These are phyloP conservation scores for Epizoanthus illoricatus DNA, from an alignment of 92 coral and sea anemone species.

Conservation along the genomic window DNA sequence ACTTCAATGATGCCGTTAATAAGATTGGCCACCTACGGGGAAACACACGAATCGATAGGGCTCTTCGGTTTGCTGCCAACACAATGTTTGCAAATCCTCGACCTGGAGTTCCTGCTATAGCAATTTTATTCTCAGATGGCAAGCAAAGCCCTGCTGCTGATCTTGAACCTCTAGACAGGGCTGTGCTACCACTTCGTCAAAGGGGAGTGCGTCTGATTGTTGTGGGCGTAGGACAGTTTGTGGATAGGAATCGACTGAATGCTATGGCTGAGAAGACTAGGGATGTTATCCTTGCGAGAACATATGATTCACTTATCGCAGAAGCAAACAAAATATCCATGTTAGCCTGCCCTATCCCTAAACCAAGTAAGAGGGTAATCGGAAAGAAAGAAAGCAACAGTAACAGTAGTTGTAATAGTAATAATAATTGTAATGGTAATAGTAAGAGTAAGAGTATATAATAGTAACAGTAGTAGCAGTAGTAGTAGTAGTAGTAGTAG, in stretches of 20 bases:
- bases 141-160: conserved; percentile 66
- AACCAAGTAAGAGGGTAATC: conserved; percentile 31
- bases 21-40: conserved; percentile 63
- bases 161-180: conserved; percentile 62
- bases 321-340: conserved; percentile 65
- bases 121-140: conserved; percentile 83
- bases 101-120: conserved; percentile 66
- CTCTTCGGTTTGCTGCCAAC: conserved; percentile 73
- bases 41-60: conserved; percentile 74
- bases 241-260: conserved; percentile 51
- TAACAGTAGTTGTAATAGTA: not conserved
- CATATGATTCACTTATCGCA: conserved; percentile 61
- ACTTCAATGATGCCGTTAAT: conserved; percentile 68
- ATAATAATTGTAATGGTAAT: too few relatives aligned
- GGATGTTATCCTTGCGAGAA: conserved; percentile 66
- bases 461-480: not conserved
- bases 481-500: not conserved
- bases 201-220: conserved; percentile 83
- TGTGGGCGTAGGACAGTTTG: conserved; percentile 75
- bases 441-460: not conserved
- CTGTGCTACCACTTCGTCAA: conserved; percentile 69
- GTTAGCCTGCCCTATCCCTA: conserved; percentile 65
- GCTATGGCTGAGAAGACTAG: conserved; percentile 54
- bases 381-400: not conserved
- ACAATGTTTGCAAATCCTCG: conserved; percentile 65